These are phyloP conservation scores for Euphysa ruthae DNA, from an alignment of 30 jellyfish, hydroid and myxozoan genomes.

Conservation along the genomic window DNA sequence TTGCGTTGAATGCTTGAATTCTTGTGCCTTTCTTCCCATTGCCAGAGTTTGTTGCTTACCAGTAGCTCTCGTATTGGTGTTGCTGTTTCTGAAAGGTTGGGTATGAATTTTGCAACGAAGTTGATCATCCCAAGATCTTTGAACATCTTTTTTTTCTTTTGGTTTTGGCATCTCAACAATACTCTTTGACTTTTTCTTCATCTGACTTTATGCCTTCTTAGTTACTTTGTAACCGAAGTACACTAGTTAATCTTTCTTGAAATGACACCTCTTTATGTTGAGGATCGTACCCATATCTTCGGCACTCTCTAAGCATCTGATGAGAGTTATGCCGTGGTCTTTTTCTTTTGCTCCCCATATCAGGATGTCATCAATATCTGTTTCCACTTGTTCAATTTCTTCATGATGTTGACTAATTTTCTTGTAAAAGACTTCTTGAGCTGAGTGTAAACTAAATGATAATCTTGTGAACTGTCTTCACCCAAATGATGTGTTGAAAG, in stretches of 20 bases:
- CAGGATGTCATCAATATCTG: conserved; percentile 23
- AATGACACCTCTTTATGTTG: neutral
- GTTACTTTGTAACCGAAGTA: neutral
- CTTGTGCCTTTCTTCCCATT: neutral
- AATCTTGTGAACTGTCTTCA: too few species aligned
- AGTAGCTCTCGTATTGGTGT: too few species aligned
- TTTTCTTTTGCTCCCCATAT: conserved; percentile 18
- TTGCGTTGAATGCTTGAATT: too few species aligned
- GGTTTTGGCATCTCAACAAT: neutral
- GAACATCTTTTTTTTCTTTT: neutral
- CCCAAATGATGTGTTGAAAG: too few species aligned
- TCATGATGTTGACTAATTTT: conserved; percentile 3
- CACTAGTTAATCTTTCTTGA: neutral
- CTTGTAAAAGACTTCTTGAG: conserved; percentile 4
- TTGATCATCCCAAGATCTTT: neutral
- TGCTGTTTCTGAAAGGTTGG: too few species aligned
- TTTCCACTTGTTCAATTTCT: conserved; percentile 22
- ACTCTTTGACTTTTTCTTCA: neutral
- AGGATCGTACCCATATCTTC: neutral
- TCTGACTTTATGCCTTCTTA: neutral
- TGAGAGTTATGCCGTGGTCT: conserved; percentile 17
- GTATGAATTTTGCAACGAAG: neutral
- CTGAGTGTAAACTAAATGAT: neutral
- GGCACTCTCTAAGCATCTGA: conserved; percentile 18
- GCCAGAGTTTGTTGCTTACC: neutral